These are phyloP conservation scores for Chrysolina oricalcia DNA, from an alignment of 2,888 invertebrate species.

Conservation along the genomic window DNA sequence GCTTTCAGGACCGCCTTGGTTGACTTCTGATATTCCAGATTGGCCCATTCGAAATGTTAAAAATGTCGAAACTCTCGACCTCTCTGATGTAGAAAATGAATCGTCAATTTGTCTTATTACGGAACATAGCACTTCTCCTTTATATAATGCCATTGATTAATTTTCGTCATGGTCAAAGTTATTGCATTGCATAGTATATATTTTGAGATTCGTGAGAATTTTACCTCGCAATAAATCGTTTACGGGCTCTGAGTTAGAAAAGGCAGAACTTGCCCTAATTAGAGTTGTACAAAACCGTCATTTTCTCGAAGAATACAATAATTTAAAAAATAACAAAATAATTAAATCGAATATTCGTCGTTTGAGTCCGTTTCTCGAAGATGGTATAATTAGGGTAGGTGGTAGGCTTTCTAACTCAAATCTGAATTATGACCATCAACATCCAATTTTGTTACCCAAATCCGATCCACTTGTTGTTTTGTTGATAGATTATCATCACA, in stretches of 20 bases:
- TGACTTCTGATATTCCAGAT: slow-evolving; percentile 19
- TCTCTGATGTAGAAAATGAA: not conserved
- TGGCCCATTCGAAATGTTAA: not conserved
- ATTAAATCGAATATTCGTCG: slow-evolving; percentile 7
- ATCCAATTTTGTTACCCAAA: not conserved
- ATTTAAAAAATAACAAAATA: not conserved
- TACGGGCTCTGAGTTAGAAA: not conserved
- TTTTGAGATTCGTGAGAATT: slow-evolving; percentile 19
- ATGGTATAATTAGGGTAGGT: slow-evolving; percentile 4
- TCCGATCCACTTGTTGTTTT: not conserved
- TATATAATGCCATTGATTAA: slow-evolving; percentile 21
- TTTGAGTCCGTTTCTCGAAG: slow-evolving; percentile 5
- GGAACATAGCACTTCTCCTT: not conserved
- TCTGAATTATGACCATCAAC: not conserved
- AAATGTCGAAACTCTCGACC: not conserved
- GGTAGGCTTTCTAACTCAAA: not conserved
- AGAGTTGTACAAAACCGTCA: slow-evolving; percentile 10
- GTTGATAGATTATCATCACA: too few relatives aligned
- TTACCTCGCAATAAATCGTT: not conserved
- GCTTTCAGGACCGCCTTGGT: not conserved
- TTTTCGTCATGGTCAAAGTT: slow-evolving; percentile 26
- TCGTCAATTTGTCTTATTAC: not conserved
- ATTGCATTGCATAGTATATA: slow-evolving; percentile 7
- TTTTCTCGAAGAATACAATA: slow-evolving; percentile 9
- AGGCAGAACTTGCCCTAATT: slow-evolving; percentile 7